Conservation (phyloP, 2,888 invertebrate species). For the Rhingia rostrata region DNA sequence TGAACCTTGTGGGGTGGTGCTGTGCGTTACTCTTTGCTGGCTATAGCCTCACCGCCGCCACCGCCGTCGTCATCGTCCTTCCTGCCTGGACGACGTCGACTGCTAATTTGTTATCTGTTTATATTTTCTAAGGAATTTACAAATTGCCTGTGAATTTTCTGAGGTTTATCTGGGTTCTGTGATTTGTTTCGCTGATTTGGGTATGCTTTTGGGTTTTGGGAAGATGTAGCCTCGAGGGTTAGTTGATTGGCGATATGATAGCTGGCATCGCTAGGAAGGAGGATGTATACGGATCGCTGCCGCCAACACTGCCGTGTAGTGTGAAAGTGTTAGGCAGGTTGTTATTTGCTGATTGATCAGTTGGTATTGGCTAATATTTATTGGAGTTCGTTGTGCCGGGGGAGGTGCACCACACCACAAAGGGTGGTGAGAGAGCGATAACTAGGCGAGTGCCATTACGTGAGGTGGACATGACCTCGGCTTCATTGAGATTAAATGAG, state of each 20-base stretch:
- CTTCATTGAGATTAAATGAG: conserved; percentile 40
- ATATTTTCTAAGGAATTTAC: conserved; percentile 75
- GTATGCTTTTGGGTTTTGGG: background rate
- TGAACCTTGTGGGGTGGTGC: conserved; percentile 49
- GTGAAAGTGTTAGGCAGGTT: conserved; percentile 72
- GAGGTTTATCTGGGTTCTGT: conserved; percentile 62
- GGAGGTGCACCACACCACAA: background rate
- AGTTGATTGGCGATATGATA: conserved; percentile 67
- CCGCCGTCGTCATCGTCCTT: conserved; percentile 30
- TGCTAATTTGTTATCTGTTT: conserved; percentile 75
- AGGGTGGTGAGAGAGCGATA: conserved; percentile 7
- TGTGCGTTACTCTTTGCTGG: conserved; percentile 65
- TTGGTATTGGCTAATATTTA: conserved; percentile 67
- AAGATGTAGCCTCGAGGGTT: conserved; percentile 10
- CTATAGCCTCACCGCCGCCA: conserved; percentile 2
- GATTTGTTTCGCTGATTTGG: conserved; percentile 57
- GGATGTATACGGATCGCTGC: conserved; percentile 29
- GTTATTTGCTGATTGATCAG: conserved; percentile 74
- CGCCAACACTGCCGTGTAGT: conserved; percentile 22
- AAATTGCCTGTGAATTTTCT: conserved; percentile 75
- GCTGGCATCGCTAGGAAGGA: conserved; percentile 12
- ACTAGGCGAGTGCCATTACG: conserved; percentile 58
- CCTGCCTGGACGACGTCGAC: conserved; percentile 51
- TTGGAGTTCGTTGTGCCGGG: conserved; percentile 36
- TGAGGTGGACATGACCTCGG: conserved; percentile 53